Evolutionary conservation across 2,797 vertebrate genomes (phyloP).

Genomic region (Synaphobranchus kaupii): DNA sequence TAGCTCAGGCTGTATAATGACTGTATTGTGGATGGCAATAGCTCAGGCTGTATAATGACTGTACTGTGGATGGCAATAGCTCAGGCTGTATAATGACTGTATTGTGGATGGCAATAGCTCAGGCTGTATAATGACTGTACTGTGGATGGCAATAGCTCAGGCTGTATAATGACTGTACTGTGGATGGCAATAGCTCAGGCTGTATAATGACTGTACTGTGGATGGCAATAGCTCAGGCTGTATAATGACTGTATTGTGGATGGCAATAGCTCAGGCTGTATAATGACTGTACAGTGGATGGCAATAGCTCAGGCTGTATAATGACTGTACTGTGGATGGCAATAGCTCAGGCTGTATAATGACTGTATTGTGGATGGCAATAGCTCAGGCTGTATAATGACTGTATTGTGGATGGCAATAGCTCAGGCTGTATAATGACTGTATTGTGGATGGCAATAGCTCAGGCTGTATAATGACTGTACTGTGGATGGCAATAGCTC

Average conservation of each 20-base stretch:
- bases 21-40: no score
- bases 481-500: no score
- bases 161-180: neutral
- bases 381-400: neutral
- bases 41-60: neutral
- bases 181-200: no score
- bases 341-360: neutral
- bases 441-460: no score
- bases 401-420: no score
- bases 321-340: no score
- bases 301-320: neutral
- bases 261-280: no score
- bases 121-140: neutral
- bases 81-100: neutral
- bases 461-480: neutral
- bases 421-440: neutral
- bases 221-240: no score
- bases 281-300: neutral
- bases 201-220: neutral
- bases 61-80: no score
- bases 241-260: neutral
- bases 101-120: no score
- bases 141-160: no score
- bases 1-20: neutral
- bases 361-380: no score